phyloP scores from a whole-genome alignment of 2,888 invertebrate species.

The Orthonychiurus folsomi region DNA sequence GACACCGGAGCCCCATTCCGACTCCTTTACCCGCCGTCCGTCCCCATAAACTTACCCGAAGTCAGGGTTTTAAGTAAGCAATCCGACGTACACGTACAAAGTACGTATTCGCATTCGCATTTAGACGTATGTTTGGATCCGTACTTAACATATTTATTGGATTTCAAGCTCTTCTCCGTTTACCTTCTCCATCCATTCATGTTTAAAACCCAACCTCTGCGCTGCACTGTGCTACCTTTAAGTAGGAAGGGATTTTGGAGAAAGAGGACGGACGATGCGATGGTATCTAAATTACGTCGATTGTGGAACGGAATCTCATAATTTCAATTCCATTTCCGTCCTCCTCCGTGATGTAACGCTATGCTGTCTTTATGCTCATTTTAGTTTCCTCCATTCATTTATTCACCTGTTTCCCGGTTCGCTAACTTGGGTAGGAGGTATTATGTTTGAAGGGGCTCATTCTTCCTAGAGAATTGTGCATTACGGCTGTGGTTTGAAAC shows the following conservation, averaged over 20 bases:
- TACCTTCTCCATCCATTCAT: not conserved
- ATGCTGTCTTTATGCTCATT: too few species aligned
- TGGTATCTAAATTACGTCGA: not conserved
- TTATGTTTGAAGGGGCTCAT: too few species aligned
- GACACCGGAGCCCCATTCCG: not conserved
- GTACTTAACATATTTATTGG: not conserved
- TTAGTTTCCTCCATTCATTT: too few species aligned
- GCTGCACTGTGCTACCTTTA: not conserved
- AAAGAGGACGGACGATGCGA: not conserved
- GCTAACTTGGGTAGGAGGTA: too few species aligned
- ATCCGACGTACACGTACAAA: too few species aligned
- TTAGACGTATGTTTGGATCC: not conserved
- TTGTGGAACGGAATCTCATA: not conserved
- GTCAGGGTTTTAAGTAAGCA: too few species aligned
- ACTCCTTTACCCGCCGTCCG: not conserved
- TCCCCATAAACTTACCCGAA: not conserved
- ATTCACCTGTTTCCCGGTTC: too few species aligned
- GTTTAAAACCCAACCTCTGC: not conserved
- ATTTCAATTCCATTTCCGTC: not conserved
- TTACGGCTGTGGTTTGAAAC: too few species aligned
- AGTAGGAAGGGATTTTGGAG: not conserved
- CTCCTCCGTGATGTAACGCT: too few species aligned
- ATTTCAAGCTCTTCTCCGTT: too few species aligned
- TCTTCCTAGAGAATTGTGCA: too few species aligned
- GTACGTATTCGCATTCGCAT: not conserved